Percentiles rank a stretch among this genome's conserved stretches.
Evolutionary conservation across 1,140 invertebrate genomes (phyloP).

Genomic region (Leucophenga varia): DNA sequence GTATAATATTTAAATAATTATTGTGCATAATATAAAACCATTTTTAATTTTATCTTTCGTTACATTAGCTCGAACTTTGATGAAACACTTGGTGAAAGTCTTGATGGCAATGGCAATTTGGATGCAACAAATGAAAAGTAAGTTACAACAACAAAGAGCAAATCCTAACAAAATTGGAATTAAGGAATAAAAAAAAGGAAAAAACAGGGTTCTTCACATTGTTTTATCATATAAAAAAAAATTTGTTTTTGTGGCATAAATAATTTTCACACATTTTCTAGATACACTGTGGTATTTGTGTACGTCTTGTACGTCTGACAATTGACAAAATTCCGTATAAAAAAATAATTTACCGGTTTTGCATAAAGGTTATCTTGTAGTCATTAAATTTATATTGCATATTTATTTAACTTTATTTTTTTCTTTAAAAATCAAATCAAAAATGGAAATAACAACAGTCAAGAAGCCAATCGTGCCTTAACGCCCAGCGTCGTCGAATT

Average conservation of each 20-base stretch:
- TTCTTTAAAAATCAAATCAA: too few species aligned
- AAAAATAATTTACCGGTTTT: slow-evolving; percentile 18
- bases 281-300: slow-evolving; percentile 21
- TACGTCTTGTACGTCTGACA: too few species aligned
- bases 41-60: too few species aligned
- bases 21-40: too few species aligned
- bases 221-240: slow-evolving; percentile 17
- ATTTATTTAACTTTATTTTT: too few species aligned
- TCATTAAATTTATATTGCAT: not conserved
- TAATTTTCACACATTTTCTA: slow-evolving; percentile 41
- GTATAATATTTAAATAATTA: not conserved
- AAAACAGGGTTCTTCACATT: too few species aligned
- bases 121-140: slow-evolving; percentile 27
- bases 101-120: slow-evolving; percentile 41
- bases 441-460: slow-evolving; percentile 25
- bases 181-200: too few species aligned
- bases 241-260: slow-evolving; percentile 23
- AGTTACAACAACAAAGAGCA: slow-evolving; percentile 13
- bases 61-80: slow-evolving; percentile 33
- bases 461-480: slow-evolving; percentile 12
- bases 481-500: slow-evolving; percentile 28
- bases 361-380: slow-evolving; percentile 32
- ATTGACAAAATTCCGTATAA: too few species aligned
- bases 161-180: too few species aligned
- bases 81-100: slow-evolving; percentile 37